A percentile compares a stretch with the other conserved stretches of the same genome.
Evolutionary conservation across 2,888 invertebrate genomes (phyloP).

Genomic region (Callimorpha dominula): DNA sequence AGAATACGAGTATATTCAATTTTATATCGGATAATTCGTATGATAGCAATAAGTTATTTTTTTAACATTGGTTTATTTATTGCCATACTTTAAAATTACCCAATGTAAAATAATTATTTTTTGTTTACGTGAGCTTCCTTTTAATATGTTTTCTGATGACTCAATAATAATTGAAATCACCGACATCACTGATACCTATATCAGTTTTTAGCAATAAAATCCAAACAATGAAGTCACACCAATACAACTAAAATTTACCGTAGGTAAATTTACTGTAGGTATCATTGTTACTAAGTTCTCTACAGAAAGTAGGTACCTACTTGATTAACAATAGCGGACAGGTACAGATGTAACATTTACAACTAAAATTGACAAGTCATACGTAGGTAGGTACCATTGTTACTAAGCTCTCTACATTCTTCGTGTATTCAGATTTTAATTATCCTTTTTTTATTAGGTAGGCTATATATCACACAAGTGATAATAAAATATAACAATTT

Average conservation of each 20-base stretch:
- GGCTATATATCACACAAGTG: too few relatives aligned
- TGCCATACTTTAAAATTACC: background rate
- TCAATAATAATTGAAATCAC: constrained; percentile 23
- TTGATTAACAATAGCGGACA: background rate
- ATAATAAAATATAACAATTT: background rate
- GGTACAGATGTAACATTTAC: background rate
- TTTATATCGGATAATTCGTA: background rate
- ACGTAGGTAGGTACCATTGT: too few relatives aligned
- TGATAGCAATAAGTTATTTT: background rate
- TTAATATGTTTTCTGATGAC: background rate
- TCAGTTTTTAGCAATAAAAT: background rate
- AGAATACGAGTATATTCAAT: background rate
- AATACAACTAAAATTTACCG: background rate
- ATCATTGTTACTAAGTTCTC: background rate
- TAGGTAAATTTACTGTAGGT: too few relatives aligned
- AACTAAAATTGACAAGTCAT: too few relatives aligned
- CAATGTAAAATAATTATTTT: background rate
- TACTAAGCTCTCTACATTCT: background rate
- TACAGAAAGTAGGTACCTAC: background rate
- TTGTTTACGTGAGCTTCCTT: background rate
- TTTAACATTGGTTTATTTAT: background rate
- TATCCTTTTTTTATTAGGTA: too few relatives aligned
- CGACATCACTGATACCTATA: constrained; percentile 41
- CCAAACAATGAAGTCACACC: background rate
- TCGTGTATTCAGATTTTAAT: background rate